A percentile compares a stretch with the other conserved stretches of the same genome.
phyloP scores from a whole-genome alignment of 2,113 vertebrate species.

The Cynoglossus semilaevis region DNA sequence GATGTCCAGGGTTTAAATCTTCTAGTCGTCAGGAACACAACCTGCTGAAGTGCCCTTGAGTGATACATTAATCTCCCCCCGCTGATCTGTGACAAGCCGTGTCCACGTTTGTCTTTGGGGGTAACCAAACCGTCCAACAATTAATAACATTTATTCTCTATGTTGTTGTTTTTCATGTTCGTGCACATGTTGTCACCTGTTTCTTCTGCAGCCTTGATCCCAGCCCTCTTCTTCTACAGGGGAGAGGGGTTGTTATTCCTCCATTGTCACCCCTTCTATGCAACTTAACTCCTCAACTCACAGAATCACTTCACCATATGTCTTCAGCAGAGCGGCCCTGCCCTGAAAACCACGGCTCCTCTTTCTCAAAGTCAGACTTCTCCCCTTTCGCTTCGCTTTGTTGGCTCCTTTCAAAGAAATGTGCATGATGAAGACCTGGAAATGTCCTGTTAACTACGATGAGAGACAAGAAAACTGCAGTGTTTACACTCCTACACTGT shows the following conservation, averaged over 20 bases:
- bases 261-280: conserved; percentile 34
- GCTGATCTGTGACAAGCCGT: conserved; percentile 14
- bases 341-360: conserved; percentile 38
- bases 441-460: conserved; percentile 19
- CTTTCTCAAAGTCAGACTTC: conserved; percentile 24
- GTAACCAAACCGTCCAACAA: neutral
- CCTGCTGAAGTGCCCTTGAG: conserved; percentile 37
- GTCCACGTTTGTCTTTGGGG: conserved; percentile 14
- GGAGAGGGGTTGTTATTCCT: conserved; percentile 33
- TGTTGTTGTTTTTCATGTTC: conserved; percentile 1
- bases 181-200: conserved; percentile 13
- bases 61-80: conserved; percentile 7
- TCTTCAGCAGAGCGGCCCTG: conserved; percentile 34
- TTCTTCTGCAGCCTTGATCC: neutral
- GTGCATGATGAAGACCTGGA: conserved; percentile 10
- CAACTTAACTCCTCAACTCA: conserved; percentile 47
- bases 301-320: conserved; percentile 61
- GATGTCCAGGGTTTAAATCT: conserved; percentile 40
- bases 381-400: conserved; percentile 46
- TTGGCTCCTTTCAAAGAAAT: conserved; percentile 24
- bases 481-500: conserved; percentile 14
- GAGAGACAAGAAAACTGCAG: conserved; percentile 21
- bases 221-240: conserved; percentile 6
- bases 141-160: conserved; percentile 6
- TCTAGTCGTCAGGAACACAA: conserved; percentile 31